Evolutionary conservation across 2,113 vertebrate genomes (phyloP).

Genomic region (Sebastes schlegelii): DNA sequence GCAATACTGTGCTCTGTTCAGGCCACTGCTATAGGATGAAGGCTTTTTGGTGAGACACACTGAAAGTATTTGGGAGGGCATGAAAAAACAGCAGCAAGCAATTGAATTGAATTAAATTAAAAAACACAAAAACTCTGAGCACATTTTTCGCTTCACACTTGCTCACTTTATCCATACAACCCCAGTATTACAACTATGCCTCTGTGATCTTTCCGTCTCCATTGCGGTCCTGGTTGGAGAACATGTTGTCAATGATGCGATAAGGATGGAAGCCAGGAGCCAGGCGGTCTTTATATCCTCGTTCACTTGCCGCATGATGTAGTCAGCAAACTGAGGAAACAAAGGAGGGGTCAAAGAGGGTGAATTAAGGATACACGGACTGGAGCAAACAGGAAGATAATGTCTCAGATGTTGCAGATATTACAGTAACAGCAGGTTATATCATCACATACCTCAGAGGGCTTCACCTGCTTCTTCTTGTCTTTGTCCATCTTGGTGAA

Average conservation of each 20-base stretch:
- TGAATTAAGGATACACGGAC: neutral
- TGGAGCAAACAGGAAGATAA: too few species aligned
- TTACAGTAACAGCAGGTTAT: neutral
- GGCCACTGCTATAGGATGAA: neutral
- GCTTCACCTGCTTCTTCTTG: constrained; percentile 85
- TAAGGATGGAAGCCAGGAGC: constrained; percentile 94
- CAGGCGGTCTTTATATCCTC: constrained; percentile 90
- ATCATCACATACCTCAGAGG: constrained; percentile 87
- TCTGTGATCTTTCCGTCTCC: constrained; percentile 92
- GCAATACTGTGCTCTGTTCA: neutral
- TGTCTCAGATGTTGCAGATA: neutral
- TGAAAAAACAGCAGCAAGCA: neutral
- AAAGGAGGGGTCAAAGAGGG: neutral
- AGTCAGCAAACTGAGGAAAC: constrained; percentile 90
- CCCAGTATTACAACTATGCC: constrained; percentile 81
- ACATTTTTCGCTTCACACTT: neutral
- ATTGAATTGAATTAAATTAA: neutral
- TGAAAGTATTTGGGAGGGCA: neutral
- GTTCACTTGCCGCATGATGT: constrained; percentile 91
- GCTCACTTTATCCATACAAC: constrained; percentile 18
- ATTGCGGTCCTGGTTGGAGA: constrained; percentile 95
- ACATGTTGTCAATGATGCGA: constrained; percentile 96
- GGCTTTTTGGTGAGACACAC: neutral
- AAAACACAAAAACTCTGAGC: constrained; percentile 17
- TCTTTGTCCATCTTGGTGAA: constrained; percentile 95